phyloP scores from a whole-genome alignment of 2,888 invertebrate genomes.

The Leistus spinibarbis region DNA sequence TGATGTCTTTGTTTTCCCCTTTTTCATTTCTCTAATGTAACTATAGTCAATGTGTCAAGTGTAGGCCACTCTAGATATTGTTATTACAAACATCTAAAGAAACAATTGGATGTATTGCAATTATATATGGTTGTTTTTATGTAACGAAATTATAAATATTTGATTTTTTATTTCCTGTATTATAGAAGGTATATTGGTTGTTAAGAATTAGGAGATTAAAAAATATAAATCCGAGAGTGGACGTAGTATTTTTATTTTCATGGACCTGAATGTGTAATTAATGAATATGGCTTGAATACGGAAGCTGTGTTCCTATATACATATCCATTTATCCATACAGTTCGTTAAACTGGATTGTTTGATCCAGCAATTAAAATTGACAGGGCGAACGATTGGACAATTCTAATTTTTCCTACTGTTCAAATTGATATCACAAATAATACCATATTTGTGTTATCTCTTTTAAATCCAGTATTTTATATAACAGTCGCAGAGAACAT shows the following conservation, averaged over 20 bases:
- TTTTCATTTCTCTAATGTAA: too few relatives aligned
- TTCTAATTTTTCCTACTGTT: neutral
- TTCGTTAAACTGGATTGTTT: conserved; percentile 33
- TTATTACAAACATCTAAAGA: too few relatives aligned
- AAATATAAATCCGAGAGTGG: neutral
- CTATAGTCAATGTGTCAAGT: too few relatives aligned
- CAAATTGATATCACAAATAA: conserved; percentile 7
- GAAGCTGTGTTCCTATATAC: conserved; percentile 3
- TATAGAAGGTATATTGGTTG: neutral
- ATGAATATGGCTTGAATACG: conserved; percentile 5
- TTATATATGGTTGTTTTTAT: too few relatives aligned
- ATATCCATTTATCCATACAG: conserved; percentile 5
- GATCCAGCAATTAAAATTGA: neutral
- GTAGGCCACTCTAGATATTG: too few relatives aligned
- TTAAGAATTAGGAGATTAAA: neutral
- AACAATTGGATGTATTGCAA: too few relatives aligned
- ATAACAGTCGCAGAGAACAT: too few relatives aligned
- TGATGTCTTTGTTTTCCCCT: too few relatives aligned
- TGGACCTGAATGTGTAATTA: conserved; percentile 4
- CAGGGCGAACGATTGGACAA: neutral
- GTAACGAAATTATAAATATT: too few relatives aligned
- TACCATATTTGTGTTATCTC: too few relatives aligned
- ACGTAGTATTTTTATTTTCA: neutral
- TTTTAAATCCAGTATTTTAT: too few relatives aligned
- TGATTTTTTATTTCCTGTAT: too few relatives aligned